phyloP scores from a whole-genome alignment of 2,113 vertebrate species.

The Pseudorasbora parva region DNA sequence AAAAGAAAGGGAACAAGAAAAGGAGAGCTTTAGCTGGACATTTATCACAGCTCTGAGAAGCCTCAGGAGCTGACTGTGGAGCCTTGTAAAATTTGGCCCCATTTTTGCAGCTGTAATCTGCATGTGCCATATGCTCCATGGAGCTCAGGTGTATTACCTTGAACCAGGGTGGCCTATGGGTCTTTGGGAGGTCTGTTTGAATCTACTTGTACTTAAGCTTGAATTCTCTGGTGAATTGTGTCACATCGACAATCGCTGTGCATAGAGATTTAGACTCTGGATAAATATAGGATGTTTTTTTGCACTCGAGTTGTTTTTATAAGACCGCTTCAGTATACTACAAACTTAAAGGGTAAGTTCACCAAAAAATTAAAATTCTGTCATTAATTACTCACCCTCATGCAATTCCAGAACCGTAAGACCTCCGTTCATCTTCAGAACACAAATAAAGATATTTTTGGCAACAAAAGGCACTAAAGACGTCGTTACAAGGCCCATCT shows the following conservation, averaged over 20 bases:
- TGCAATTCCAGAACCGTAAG: too few relatives aligned
- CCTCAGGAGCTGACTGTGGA: conserved; percentile 46
- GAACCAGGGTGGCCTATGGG: conserved; percentile 14
- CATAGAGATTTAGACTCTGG: neutral
- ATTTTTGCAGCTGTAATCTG: conserved; percentile 56
- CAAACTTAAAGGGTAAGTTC: too few relatives aligned
- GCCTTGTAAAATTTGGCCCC: conserved; percentile 41
- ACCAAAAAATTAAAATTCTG: too few relatives aligned
- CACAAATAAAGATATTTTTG: too few relatives aligned
- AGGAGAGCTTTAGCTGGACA: conserved; percentile 42
- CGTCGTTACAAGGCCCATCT: too few relatives aligned
- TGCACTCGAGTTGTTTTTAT: neutral
- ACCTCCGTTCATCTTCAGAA: too few relatives aligned
- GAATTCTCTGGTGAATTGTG: neutral
- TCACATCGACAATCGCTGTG: neutral
- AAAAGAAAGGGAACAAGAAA: conserved; percentile 16
- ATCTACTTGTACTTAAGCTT: conserved; percentile 6
- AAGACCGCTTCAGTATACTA: neutral
- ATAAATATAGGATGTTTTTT: neutral
- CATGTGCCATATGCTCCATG: conserved; percentile 43
- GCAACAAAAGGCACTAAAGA: too few relatives aligned
- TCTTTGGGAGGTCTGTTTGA: conserved; percentile 33
- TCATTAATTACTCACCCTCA: too few relatives aligned
- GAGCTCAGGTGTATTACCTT: conserved; percentile 46
- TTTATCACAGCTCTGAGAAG: conserved; percentile 50